Base-by-base conservation (phyloP, 2,888 invertebrate genomes). In the Brenthis daphne region DNA sequence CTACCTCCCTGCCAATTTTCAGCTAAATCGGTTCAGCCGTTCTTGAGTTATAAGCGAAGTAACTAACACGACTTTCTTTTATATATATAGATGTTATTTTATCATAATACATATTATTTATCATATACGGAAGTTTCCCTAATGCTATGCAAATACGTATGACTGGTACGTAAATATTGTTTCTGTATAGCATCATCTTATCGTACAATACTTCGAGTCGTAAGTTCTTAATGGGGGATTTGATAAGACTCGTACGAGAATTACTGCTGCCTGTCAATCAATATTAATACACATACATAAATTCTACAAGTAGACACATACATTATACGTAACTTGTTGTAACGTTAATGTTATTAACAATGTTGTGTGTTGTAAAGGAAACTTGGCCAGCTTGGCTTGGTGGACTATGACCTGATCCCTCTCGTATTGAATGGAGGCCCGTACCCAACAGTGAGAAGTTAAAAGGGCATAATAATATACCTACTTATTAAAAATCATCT, bases 81-180 rank as follows among this genome's bases (percentile, higher is more conserved):
- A n/a, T n/a, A n/a, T n/a, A n/a, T n/a, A n/a, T n/a, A n/a, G n/a
- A n/a, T n/a, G n/a, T 33, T 8, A n/a, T 14, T 3, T 57, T n/a
- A 57, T n/a, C 8, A 13, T n/a, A 57, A 51, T 37, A 51, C 51
- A n/a, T 12, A 20, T 16, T n/a, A 24, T 11, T 43, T 43, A 43
- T 43, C 37, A 11, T 43, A 67, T 54, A 67, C 55, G 67, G 67
- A 67, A 67, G 61, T 67, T 61, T 55, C 61, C 55, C 14, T 29
- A 54, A 47, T 33, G 16, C 20, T 56, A 20, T 54, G 29, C 24
- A 47, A 58, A 67, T 67, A 67, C 16, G 37, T 54, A 67, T 50
- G 67, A 24, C 55, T 54, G 54, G 33, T 37, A 37, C 58, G 55
- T 55, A 14, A 61, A 61, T 61, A 50, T 20, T 5, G 16, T 50